Conservation (phyloP, 2,797 vertebrate species). For the Pangasius sanitwongsei region DNA sequence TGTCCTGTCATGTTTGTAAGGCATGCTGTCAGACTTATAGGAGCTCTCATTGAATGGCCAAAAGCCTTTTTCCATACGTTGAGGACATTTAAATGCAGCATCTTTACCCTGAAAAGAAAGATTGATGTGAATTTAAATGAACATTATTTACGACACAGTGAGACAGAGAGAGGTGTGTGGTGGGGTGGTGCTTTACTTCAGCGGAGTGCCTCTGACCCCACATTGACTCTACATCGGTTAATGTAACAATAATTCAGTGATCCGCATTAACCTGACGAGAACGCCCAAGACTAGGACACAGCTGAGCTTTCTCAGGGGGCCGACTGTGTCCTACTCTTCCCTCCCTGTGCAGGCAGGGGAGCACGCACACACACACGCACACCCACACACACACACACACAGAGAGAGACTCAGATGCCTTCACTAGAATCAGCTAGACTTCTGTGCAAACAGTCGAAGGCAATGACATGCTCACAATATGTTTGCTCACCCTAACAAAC, state of each 20-base stretch:
- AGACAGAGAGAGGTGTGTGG: neutral
- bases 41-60: neutral
- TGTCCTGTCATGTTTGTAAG: neutral
- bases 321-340: slow-evolving; percentile 65
- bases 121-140: neutral
- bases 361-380: slow-evolving; percentile 24
- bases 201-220: slow-evolving; percentile 17
- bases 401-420: slow-evolving; percentile 23
- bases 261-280: slow-evolving; percentile 79
- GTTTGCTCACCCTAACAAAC: slow-evolving; percentile 25
- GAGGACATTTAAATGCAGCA: neutral
- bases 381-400: slow-evolving; percentile 33
- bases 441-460: slow-evolving; percentile 12
- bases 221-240: slow-evolving; percentile 43
- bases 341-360: slow-evolving; percentile 38
- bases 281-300: slow-evolving; percentile 73
- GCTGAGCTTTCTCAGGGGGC: slow-evolving; percentile 80
- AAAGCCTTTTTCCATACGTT: neutral
- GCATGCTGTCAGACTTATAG: neutral
- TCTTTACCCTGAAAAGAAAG: neutral
- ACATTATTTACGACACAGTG: neutral
- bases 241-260: slow-evolving; percentile 72
- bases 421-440: neutral
- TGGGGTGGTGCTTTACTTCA: slow-evolving; percentile 17
- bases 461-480: slow-evolving; percentile 18